phyloP scores from a whole-genome alignment of 2,797 vertebrate genomes.

The Mycteria americana region DNA sequence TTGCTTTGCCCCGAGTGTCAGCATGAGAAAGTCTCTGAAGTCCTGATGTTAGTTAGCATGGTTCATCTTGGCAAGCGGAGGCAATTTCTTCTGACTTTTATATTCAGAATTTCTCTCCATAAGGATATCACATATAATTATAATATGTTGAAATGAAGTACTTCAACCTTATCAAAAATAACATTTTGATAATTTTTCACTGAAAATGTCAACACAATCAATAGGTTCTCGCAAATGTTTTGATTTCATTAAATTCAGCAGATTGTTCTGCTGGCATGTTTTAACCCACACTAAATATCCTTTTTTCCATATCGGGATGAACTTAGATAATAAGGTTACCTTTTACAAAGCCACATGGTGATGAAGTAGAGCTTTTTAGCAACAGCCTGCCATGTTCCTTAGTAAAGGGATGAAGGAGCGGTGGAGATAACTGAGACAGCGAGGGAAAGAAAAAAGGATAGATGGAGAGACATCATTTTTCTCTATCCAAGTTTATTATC shows the following conservation, averaged over 20 bases:
- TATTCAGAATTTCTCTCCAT: neutral
- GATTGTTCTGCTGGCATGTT: conserved; percentile 52
- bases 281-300: conserved; percentile 27
- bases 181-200: conserved; percentile 62
- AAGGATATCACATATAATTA: conserved; percentile 60
- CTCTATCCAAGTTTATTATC: conserved; percentile 52
- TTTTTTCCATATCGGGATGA: conserved; percentile 18
- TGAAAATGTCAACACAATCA: conserved; percentile 70
- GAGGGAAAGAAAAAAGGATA: neutral
- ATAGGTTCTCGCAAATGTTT: conserved; percentile 64
- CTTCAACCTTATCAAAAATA: conserved; percentile 67
- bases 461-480: neutral
- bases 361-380: conserved; percentile 15
- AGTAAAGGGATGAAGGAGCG: neutral
- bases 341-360: neutral
- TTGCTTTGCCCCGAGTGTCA: neutral
- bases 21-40: neutral
- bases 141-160: conserved; percentile 46
- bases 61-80: neutral
- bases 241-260: conserved; percentile 55
- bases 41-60: neutral
- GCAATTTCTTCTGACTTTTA: conserved; percentile 21
- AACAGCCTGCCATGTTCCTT: neutral
- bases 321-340: conserved; percentile 43
- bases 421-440: neutral